Conservation (phyloP, 2,113 vertebrate genomes). For the Dendropsophus ebraccatus region DNA sequence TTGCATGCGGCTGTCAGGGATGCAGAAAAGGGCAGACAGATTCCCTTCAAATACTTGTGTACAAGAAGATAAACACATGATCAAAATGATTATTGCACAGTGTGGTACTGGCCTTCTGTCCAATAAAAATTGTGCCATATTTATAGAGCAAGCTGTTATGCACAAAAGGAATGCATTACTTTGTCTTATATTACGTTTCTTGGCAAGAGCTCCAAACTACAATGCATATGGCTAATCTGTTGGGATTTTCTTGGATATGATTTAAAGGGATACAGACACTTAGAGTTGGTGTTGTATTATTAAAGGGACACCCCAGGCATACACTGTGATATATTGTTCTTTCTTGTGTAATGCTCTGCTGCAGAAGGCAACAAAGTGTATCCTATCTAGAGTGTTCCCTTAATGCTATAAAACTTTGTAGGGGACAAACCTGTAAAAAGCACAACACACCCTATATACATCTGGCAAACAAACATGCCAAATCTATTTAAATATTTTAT, state of each 20-base stretch:
- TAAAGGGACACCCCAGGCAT: not conserved
- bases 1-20: too few species aligned
- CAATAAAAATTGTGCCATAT: slow-evolving; percentile 43
- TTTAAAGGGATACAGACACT: not conserved
- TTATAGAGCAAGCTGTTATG: slow-evolving; percentile 29
- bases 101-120: not conserved
- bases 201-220: slow-evolving; percentile 1
- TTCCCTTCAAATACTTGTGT: not conserved
- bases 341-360: not conserved
- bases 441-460: too few species aligned
- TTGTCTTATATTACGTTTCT: slow-evolving; percentile 32
- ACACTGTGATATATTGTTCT: not conserved
- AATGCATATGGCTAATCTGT: slow-evolving; percentile 32
- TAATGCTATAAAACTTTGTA: not conserved
- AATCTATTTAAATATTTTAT: too few species aligned
- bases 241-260: slow-evolving; percentile 12
- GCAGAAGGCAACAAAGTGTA: not conserved
- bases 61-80: slow-evolving; percentile 38
- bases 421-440: too few species aligned
- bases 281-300: not conserved
- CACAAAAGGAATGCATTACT: slow-evolving; percentile 1
- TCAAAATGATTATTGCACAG: slow-evolving; percentile 45
- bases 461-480: too few species aligned
- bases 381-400: not conserved
- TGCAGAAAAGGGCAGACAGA: too few species aligned